These are phyloP conservation scores for Acridotheres tristis DNA, from an alignment of 2,797 vertebrate species.

Conservation along the genomic window DNA sequence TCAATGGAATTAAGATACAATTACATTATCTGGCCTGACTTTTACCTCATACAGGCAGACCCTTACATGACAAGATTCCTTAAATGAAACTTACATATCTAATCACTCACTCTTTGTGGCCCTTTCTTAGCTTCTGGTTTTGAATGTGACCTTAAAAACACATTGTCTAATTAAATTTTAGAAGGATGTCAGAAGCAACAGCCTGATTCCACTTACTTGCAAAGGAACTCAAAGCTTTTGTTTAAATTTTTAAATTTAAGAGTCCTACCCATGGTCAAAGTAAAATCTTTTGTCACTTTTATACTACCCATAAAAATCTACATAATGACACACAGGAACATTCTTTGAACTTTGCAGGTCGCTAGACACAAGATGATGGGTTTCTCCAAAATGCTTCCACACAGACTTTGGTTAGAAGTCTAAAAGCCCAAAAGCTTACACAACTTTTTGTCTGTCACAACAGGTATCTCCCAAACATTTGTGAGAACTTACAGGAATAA, in stretches of 20 bases:
- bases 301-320: background rate
- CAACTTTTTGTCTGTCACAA: background rate
- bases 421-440: background rate
- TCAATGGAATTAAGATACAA: background rate
- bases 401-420: background rate
- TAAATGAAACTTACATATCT: background rate
- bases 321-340: background rate
- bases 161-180: background rate
- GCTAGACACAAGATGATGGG: fast-evolving
- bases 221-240: background rate
- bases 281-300: background rate
- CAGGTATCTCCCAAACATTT: background rate
- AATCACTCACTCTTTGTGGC: background rate
- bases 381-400: background rate
- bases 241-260: background rate
- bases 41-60: background rate
- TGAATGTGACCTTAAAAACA: background rate
- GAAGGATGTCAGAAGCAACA: background rate
- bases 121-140: background rate
- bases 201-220: background rate
- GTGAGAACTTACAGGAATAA: background rate
- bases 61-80: background rate
- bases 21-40: background rate
- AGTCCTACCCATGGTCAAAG: background rate
- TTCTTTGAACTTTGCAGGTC: background rate